Evolutionary conservation across 1,140 invertebrate genomes (phyloP), one percentile per base, ranked within the genome.

Genomic region (Samia ricini): DNA sequence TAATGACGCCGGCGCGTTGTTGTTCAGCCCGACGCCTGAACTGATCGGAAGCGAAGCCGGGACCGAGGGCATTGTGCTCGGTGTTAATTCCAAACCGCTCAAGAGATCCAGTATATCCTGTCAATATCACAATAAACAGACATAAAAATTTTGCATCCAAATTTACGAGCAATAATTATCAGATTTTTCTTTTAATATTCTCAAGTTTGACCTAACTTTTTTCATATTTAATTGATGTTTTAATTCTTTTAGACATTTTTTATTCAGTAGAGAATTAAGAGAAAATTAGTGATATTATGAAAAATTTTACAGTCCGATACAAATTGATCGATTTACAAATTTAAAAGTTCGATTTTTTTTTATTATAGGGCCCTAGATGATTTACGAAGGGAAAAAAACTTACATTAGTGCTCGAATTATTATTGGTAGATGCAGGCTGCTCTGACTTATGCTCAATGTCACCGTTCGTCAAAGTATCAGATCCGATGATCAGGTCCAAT

Each of bases 31-130:
- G 33, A 21, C 8, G 5, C 54, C 19, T 22, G 59, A 7, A 63
- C 64, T 26, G 63, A 79, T 74, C 7, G 80, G 76, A 5, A 76
- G 72, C 12, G 73, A 72, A 22, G 81, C 61, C 50, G 78, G 64
- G 4, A 88, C 71, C 36, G 83, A 50, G 33, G 77, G 60, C 24
- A 91, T 75, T 29, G 91, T 63, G 19, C 90, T 74, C 57, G 88
- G 69, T 42, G 88, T 86, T 61, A 94, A 87, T 82, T 94, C 94
- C 62, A 95, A 84, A 57, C 93, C 95, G 79, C 96, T 96, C 36
- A 98, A 91, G 42, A 99, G 92, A 89, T 98, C 97, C 65, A 98
- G 89, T 57, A 98, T 92, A 91, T 98, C 95, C 90, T 96, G 94
- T 0, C 62, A n/a, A n/a, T n/a, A n/a, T n/a, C n/a, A 36, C 12